Evolutionary conservation across 2,797 vertebrate genomes (phyloP).

Genomic region (Lycodopsis pacificus): DNA sequence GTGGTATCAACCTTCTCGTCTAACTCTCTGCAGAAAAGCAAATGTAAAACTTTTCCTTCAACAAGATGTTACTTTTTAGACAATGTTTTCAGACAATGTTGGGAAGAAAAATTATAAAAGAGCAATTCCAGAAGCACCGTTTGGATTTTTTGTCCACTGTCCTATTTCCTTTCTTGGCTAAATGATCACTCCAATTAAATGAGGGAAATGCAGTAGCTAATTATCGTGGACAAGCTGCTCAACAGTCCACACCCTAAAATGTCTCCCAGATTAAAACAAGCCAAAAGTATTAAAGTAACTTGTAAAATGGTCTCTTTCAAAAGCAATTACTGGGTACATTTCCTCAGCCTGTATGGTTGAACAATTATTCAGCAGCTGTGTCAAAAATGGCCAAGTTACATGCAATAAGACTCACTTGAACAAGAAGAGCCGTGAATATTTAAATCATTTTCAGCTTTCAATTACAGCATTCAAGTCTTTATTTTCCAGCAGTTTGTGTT

Average conservation of each 20-base stretch:
- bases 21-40: not conserved
- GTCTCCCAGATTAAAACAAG: slow-evolving; percentile 53
- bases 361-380: slow-evolving; percentile 26
- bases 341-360: slow-evolving; percentile 26
- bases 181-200: slow-evolving; percentile 32
- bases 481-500: not conserved
- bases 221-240: slow-evolving; percentile 37
- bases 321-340: slow-evolving; percentile 49
- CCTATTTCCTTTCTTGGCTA: slow-evolving; percentile 38
- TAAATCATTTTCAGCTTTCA: slow-evolving; percentile 13
- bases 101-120: slow-evolving; percentile 10
- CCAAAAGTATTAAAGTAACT: slow-evolving; percentile 39
- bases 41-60: not conserved
- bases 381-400: slow-evolving; percentile 16
- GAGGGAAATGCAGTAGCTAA: slow-evolving; percentile 28
- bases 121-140: not conserved
- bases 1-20: not conserved
- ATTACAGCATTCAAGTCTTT: not conserved
- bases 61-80: slow-evolving; percentile 2
- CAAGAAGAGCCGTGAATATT: slow-evolving; percentile 8
- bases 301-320: slow-evolving; percentile 47
- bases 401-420: slow-evolving; percentile 4
- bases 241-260: slow-evolving; percentile 38
- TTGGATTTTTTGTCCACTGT: slow-evolving; percentile 19
- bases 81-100: not conserved